Conservation (phyloP, 2,113 vertebrate species). For the Channa maculata region DNA sequence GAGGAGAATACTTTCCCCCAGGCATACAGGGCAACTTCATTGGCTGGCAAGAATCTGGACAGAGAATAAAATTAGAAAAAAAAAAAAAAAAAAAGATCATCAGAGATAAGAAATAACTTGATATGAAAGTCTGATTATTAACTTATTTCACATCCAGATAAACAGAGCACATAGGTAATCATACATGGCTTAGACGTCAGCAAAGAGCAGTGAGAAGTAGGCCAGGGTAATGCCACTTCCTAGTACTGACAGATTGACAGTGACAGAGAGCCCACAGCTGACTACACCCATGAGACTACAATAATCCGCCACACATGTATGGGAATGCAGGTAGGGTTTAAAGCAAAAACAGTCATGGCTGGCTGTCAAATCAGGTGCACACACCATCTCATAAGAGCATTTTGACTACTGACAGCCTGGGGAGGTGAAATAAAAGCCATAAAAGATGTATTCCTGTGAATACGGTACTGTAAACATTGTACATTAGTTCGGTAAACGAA, state of each 20-base stretch:
- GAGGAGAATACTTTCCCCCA: constrained; percentile 94
- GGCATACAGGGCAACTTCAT: constrained; percentile 96
- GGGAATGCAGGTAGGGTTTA: constrained; percentile 42
- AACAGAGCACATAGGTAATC: constrained; percentile 38
- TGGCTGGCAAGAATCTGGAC: constrained; percentile 91
- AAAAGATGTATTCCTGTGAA: not conserved
- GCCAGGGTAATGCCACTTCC: constrained; percentile 68
- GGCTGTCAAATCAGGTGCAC: constrained; percentile 12
- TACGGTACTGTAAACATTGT: not conserved
- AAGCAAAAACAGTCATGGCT: constrained; percentile 17
- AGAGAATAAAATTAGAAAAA: not conserved
- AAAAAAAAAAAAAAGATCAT: no score
- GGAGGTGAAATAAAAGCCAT: not conserved
- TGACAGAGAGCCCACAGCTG: constrained; percentile 62
- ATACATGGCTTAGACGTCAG: constrained; percentile 47
- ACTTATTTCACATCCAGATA: constrained; percentile 15
- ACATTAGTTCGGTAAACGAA: not conserved
- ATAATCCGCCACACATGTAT: constrained; percentile 66
- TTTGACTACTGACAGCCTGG: not conserved
- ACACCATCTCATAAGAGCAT: not conserved
- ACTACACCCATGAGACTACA: constrained; percentile 68
- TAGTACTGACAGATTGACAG: constrained; percentile 63
- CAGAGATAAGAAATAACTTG: not conserved
- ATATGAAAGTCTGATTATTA: no score
- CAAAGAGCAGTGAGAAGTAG: constrained; percentile 55